These are phyloP conservation scores for Paratrypauchen microcephalus DNA, from an alignment of 2,797 vertebrate genomes.

Conservation along the genomic window DNA sequence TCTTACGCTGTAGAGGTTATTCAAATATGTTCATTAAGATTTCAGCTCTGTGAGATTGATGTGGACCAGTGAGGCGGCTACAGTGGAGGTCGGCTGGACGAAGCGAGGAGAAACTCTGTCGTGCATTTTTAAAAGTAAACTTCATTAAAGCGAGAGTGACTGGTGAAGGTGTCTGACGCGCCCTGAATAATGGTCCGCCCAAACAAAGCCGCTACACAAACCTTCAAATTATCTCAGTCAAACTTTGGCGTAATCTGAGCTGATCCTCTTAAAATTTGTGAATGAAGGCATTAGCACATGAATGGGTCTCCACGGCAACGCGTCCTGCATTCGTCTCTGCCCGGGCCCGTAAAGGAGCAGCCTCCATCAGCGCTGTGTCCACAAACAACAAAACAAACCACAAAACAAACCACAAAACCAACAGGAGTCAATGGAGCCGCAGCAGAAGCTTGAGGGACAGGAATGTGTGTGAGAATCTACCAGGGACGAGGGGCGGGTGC, in stretches of 20 bases:
- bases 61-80: slow-evolving; percentile 9
- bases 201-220: slow-evolving; percentile 86
- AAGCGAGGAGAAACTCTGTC: slow-evolving; percentile 47
- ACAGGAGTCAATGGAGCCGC: slow-evolving; percentile 67
- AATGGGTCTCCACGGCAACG: slow-evolving; percentile 80
- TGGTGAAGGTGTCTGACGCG: slow-evolving; percentile 81
- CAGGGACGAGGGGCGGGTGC: too few relatives aligned
- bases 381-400: slow-evolving; percentile 86
- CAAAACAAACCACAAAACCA: slow-evolving; percentile 72
- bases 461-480: slow-evolving; percentile 24
- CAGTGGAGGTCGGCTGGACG: slow-evolving; percentile 18
- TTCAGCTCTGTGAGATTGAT: background rate
- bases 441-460: slow-evolving; percentile 74
- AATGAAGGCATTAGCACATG: slow-evolving; percentile 85
- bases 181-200: slow-evolving; percentile 80
- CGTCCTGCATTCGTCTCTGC: slow-evolving; percentile 82
- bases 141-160: slow-evolving; percentile 79
- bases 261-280: slow-evolving; percentile 88
- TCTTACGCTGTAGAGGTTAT: background rate
- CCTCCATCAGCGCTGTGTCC: slow-evolving; percentile 79
- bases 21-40: background rate
- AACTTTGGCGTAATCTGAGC: slow-evolving; percentile 87
- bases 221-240: slow-evolving; percentile 86
- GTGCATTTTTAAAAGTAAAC: slow-evolving; percentile 77
- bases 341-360: slow-evolving; percentile 80